Conservation (phyloP, 2,888 invertebrate species). For the Temnothorax rugatulus region DNA sequence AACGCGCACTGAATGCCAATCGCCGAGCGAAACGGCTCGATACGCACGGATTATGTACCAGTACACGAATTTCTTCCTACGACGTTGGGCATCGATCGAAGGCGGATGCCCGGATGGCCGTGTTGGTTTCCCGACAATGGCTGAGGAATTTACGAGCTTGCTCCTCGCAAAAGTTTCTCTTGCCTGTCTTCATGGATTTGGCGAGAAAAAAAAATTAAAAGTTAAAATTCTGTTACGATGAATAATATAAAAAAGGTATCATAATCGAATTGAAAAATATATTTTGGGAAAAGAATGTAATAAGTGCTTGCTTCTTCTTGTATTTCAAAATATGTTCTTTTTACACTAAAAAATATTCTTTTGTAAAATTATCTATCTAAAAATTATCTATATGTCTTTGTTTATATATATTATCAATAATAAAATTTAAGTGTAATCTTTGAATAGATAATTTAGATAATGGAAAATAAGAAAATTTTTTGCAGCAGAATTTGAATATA, state of each 20-base stretch:
- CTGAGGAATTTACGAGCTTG: conserved; percentile 35
- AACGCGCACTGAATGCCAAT: conserved; percentile 71
- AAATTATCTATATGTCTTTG: neutral
- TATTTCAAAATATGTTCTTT: neutral
- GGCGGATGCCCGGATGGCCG: neutral
- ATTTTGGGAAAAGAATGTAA: neutral
- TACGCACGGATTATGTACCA: conserved; percentile 50
- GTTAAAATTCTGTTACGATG: neutral
- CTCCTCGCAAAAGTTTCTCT: conserved; percentile 11
- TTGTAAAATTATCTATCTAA: no score
- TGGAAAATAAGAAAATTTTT: neutral
- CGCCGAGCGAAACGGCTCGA: conserved; percentile 62
- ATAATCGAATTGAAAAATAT: neutral
- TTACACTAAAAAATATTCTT: neutral
- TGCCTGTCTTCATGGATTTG: neutral
- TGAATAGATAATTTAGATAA: neutral
- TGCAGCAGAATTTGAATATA: conserved; percentile 27
- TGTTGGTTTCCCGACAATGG: conserved; percentile 22
- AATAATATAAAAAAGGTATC: neutral
- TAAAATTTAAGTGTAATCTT: neutral
- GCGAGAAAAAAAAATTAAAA: neutral
- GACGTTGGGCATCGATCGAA: conserved; percentile 30
- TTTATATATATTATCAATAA: neutral
- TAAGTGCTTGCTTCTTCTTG: neutral
- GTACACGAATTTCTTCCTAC: conserved; percentile 53